These are phyloP conservation scores for Agonopterix heracliana DNA, from an alignment of 2,888 invertebrate species.

Conservation along the genomic window DNA sequence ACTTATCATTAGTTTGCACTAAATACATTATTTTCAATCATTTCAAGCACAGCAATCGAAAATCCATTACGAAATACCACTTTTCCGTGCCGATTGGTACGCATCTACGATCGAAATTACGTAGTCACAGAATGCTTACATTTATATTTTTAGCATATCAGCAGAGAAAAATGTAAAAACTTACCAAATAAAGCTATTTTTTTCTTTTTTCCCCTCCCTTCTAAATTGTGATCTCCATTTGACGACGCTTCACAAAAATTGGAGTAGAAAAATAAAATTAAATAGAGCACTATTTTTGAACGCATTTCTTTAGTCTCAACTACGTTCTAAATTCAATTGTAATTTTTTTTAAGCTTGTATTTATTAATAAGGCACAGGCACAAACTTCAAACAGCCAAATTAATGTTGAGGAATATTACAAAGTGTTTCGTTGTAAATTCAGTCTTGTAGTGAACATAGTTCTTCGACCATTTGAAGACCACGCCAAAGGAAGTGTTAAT, in stretches of 20 bases:
- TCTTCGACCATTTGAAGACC: not conserved
- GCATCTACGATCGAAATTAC: not conserved
- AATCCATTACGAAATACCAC: conserved; percentile 21
- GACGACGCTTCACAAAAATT: conserved; percentile 26
- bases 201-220: conserved; percentile 60
- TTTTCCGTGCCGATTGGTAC: conserved; percentile 15
- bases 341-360: not conserved
- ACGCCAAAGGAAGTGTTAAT: conserved; percentile 28
- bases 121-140: not conserved
- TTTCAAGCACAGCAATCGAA: conserved; percentile 16
- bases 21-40: not conserved
- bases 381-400: too few species aligned
- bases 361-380: not conserved
- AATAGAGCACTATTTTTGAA: conserved; percentile 20
- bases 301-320: conserved; percentile 22
- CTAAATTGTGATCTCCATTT: conserved; percentile 27
- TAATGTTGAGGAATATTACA: too few species aligned
- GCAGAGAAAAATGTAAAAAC: conserved; percentile 16
- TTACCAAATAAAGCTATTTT: conserved; percentile 55
- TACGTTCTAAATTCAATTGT: not conserved
- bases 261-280: conserved; percentile 21
- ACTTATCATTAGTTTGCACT: too few species aligned
- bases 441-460: not conserved
- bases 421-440: not conserved
- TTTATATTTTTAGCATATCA: not conserved